Evolutionary conservation across 2,888 invertebrate species (phyloP).

Genomic region (Harmothoe impar): DNA sequence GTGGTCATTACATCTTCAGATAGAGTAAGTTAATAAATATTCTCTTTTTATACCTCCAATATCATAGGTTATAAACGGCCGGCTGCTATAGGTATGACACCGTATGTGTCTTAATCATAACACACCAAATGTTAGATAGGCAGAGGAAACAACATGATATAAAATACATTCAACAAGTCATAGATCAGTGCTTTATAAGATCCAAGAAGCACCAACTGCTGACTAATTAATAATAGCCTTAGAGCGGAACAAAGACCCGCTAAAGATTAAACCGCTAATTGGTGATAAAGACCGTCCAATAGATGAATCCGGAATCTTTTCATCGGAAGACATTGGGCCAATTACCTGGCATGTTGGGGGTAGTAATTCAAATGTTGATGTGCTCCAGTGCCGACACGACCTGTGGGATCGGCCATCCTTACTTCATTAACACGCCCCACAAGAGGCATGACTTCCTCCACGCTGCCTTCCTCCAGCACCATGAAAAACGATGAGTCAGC

Average conservation of each 20-base stretch:
- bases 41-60: too few relatives aligned
- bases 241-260: background rate
- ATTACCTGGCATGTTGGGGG: background rate
- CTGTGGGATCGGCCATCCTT: background rate
- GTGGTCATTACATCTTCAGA: too few relatives aligned
- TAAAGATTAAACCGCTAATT: background rate
- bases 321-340: background rate
- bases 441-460: slow-evolving; percentile 13
- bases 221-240: background rate
- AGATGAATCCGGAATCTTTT: background rate
- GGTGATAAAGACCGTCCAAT: background rate
- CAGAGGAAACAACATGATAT: too few relatives aligned
- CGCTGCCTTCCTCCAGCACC: background rate
- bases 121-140: too few relatives aligned
- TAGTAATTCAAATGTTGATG: slow-evolving; percentile 5
- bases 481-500: slow-evolving; percentile 46
- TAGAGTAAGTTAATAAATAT: too few relatives aligned
- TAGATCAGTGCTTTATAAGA: too few relatives aligned
- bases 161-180: too few relatives aligned
- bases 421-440: slow-evolving; percentile 13
- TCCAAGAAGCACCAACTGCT: too few relatives aligned
- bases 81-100: too few relatives aligned
- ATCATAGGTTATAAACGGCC: too few relatives aligned
- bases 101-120: too few relatives aligned
- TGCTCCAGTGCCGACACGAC: background rate